Evolutionary conservation across 2,888 invertebrate species (phyloP), one percentile per base, ranked within the genome.

Genomic region (Drosophila kuntzei): DNA sequence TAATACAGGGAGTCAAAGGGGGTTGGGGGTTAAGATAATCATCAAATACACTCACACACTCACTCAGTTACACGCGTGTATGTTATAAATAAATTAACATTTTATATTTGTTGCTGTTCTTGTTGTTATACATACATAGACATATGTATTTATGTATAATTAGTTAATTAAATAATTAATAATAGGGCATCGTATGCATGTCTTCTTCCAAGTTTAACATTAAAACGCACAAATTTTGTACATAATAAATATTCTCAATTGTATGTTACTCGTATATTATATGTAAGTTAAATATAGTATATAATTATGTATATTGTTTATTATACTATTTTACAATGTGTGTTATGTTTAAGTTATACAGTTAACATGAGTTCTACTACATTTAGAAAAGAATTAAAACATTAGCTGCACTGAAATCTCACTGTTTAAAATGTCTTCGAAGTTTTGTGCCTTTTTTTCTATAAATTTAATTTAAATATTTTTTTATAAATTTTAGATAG

Each of bases 1-100:
- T 84, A 80, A 78, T 87, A 80, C 82, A 80, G 37, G 49, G 39
- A 22, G 22, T 22, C 2, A 4, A 22, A 7, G 25, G 32, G 4
- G 16, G 32, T n/a, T n/a, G 11, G 11, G 39, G 29, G 16, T 46
- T 25, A 27, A 34, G 51, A 34, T 32, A 11, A 62, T 55, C 60
- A 51, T 43, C 55, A 79, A 73, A 67, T 62, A 67, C 63, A 64
- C 65, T 46, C 71, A 60, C 63, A 80, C 53, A 67, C 60, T 54
- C 47, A 60, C 57, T 41, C 51, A 62, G 44, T 34, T 43, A 44
- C 36, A 58, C 59, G 41, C 44, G 39, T 16, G 25, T 36, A 34
- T 49, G 63, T 66, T 75, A 82, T 72, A 84, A 86, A 83, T 88
- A 88, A 82, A 80, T 83, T 80, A 88, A 88, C 80, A 86, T 71